Conservation (phyloP, 2,113 vertebrate species). For the Cervus canadensis region DNA sequence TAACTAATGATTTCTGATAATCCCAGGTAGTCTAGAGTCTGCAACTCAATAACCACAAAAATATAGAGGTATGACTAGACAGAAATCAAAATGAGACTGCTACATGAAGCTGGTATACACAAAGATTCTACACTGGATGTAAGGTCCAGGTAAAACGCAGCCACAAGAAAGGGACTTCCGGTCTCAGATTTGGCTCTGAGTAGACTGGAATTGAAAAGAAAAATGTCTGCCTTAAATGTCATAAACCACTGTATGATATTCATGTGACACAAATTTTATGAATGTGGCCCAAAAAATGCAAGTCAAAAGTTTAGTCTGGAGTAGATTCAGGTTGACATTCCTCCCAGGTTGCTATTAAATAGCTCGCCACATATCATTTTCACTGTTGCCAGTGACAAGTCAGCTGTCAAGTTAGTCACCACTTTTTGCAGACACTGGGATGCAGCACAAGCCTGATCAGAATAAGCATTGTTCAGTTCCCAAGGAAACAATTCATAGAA, state of each 20-base stretch:
- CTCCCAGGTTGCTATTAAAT: background rate
- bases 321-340: background rate
- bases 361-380: background rate
- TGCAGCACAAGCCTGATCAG: background rate
- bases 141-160: background rate
- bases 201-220: background rate
- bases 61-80: no score
- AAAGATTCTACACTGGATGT: background rate
- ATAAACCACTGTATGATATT: background rate
- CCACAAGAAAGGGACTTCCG: background rate
- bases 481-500: background rate
- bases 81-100: background rate
- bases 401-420: background rate
- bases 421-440: background rate
- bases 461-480: background rate
- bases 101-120: background rate
- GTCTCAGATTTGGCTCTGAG: background rate
- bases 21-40: background rate
- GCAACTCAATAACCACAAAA: background rate
- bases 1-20: background rate
- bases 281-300: background rate
- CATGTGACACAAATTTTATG: background rate
- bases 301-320: background rate
- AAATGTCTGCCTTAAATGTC: background rate
- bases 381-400: background rate